phyloP scores from a whole-genome alignment of 2,113 vertebrate species.

The Tiliqua scincoides region DNA sequence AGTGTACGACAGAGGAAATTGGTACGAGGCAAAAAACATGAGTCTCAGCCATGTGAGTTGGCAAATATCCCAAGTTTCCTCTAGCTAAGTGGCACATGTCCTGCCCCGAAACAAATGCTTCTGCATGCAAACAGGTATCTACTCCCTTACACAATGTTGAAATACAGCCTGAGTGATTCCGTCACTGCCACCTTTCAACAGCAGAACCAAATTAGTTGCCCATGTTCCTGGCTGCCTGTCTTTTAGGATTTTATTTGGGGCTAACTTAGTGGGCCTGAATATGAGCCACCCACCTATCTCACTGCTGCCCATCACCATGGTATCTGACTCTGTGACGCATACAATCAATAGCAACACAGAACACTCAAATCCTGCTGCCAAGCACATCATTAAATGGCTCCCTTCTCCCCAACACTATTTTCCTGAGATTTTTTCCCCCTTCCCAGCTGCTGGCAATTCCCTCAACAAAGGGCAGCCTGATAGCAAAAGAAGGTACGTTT shows the following conservation, averaged over 20 bases:
- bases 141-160: background rate
- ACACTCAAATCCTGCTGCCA: constrained; percentile 26
- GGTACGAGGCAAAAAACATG: background rate
- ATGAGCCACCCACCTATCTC: constrained; percentile 15
- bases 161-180: background rate
- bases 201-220: background rate
- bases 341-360: constrained; percentile 41
- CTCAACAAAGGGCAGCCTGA: background rate
- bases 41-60: constrained; percentile 6
- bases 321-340: constrained; percentile 34
- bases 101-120: background rate
- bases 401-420: background rate
- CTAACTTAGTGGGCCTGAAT: constrained; percentile 19
- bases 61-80: constrained; percentile 21
- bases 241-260: background rate
- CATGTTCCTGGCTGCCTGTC: background rate
- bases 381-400: constrained; percentile 23
- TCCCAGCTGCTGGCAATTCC: background rate
- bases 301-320: constrained; percentile 33
- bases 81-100: background rate
- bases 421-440: background rate
- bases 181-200: background rate
- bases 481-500: background rate
- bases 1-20: background rate
- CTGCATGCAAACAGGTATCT: background rate